phyloP scores from a whole-genome alignment of 2,888 invertebrate genomes.

The Beris chalybata region DNA sequence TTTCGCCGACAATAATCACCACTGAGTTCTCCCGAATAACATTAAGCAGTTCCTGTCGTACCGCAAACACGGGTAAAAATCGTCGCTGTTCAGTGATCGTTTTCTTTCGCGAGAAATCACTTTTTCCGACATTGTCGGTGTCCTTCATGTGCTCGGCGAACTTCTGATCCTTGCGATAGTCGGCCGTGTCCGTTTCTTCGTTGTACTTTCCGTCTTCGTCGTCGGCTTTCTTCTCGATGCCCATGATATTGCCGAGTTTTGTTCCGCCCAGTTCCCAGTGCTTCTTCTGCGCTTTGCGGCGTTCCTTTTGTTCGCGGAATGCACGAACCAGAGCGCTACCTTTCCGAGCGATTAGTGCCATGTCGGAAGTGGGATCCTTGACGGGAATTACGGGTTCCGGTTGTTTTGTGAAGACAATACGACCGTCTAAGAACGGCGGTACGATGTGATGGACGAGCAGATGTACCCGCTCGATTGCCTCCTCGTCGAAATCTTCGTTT shows the following conservation, averaged over 20 bases:
- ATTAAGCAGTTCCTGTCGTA: slow-evolving; percentile 87
- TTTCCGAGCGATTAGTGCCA: slow-evolving; percentile 94
- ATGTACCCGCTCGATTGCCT: slow-evolving; percentile 92
- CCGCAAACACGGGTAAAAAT: slow-evolving; percentile 93
- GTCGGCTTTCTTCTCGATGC: slow-evolving; percentile 81
- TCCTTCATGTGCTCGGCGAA: slow-evolving; percentile 93
- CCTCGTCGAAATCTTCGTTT: slow-evolving; percentile 94
- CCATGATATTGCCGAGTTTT: slow-evolving; percentile 86
- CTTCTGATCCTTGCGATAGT: slow-evolving; percentile 91
- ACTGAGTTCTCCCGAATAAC: slow-evolving; percentile 92
- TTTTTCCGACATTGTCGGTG: slow-evolving; percentile 65
- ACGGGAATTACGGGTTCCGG: slow-evolving; percentile 98
- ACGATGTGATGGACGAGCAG: slow-evolving; percentile 96
- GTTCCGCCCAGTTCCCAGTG: slow-evolving; percentile 99
- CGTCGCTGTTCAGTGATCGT: slow-evolving; percentile 84
- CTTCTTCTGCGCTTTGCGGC: slow-evolving; percentile 95
- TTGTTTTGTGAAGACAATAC: slow-evolving; percentile 99
- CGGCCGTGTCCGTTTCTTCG: slow-evolving; percentile 71
- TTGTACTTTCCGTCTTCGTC: slow-evolving; percentile 69
- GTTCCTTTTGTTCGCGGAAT: slow-evolving; percentile 93
- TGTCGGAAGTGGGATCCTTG: slow-evolving; percentile 94
- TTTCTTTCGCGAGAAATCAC: slow-evolving; percentile 85
- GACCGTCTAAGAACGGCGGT: slow-evolving; percentile 97
- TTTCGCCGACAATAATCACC: slow-evolving; percentile 85
- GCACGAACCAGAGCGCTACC: slow-evolving; percentile 88